These are phyloP conservation scores for Callionymus lyra DNA, from an alignment of 2,113 vertebrate species.

Conservation along the genomic window DNA sequence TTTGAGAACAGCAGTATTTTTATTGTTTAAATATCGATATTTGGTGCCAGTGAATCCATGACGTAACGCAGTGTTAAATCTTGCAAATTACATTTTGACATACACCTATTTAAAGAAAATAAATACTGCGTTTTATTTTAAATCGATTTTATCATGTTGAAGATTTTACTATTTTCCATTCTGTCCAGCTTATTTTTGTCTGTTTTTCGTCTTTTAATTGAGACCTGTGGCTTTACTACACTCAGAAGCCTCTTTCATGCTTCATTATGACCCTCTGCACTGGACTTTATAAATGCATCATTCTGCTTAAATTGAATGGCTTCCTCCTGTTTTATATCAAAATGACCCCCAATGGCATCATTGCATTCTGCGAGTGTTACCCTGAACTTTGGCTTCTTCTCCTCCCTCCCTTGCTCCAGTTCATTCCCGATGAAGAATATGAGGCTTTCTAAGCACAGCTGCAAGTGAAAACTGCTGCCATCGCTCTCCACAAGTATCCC, in stretches of 20 bases:
- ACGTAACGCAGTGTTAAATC: too few relatives aligned
- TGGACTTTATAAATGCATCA: conserved; percentile 20
- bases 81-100: too few relatives aligned
- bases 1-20: too few relatives aligned
- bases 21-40: too few relatives aligned
- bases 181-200: conserved; percentile 16
- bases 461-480: conserved; percentile 20
- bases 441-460: conserved; percentile 39
- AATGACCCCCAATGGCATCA: conserved; percentile 38
- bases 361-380: conserved; percentile 32
- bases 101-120: too few relatives aligned
- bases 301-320: conserved; percentile 15
- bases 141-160: too few relatives aligned
- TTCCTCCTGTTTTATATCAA: conserved; percentile 45
- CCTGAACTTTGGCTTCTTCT: conserved; percentile 32
- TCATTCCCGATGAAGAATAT: conserved; percentile 30
- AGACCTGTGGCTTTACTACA: conserved; percentile 7
- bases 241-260: conserved; percentile 16
- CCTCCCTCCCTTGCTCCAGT: conserved; percentile 12
- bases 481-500: conserved; percentile 17
- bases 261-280: conserved; percentile 11
- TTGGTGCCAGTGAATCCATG: too few relatives aligned
- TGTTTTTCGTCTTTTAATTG: conserved; percentile 11
- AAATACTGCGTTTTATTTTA: too few relatives aligned
- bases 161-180: conserved; percentile 8